Evolutionary conservation across 35 echinoderm and acorn worm genomes (phyloP), one percentile per base, ranked within the genome.

Genomic region (Lytechinus pictus): DNA sequence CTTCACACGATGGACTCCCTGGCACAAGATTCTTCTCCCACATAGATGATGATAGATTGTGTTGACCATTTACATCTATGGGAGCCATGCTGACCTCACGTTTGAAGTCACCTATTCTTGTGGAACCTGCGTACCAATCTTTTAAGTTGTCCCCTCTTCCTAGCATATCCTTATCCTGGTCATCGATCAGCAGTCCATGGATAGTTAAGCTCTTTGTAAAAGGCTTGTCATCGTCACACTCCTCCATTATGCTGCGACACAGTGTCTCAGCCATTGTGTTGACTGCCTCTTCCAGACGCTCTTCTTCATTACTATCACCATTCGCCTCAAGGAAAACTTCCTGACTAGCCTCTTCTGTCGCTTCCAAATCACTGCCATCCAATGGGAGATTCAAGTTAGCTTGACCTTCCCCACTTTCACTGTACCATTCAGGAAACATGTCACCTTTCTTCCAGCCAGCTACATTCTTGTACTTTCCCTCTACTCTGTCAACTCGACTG

Each of bases 21-120:
- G 91, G 96, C 71, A 94, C 93, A 98, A 98, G 89, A 96, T 98
- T 96, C 66, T 97, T 97, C 96, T 98, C 95, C 97, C 97, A 97
- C 28, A 97, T 96, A 54, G 87, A 87, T 92, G 96, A 92, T 28
- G 95, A 55, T 13, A 54, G 87, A 51, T 93, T 54, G 53, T 12
- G 27, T 57, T 93, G 92, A 93, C 92, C 92, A 27, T 93, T 21
- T 4, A 28, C 92, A 10, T 27, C 55, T 14, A 57, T 19, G 54
- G 92, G 92, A 93, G 92, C 92, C 92, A 93, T 93, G 53, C 53
- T 57, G 92, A 54, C 92, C 54, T 93, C 92, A 4, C 9, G 9
- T 53, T 93, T 54, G 53, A 57, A 55, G 92, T 93, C 92, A 93
- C 10, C 92, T 10, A 24, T 93, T 93, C 92, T 93, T 93, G 92